Conservation (phyloP, 2,888 invertebrate species). For the Trichopoda pennipes region DNA sequence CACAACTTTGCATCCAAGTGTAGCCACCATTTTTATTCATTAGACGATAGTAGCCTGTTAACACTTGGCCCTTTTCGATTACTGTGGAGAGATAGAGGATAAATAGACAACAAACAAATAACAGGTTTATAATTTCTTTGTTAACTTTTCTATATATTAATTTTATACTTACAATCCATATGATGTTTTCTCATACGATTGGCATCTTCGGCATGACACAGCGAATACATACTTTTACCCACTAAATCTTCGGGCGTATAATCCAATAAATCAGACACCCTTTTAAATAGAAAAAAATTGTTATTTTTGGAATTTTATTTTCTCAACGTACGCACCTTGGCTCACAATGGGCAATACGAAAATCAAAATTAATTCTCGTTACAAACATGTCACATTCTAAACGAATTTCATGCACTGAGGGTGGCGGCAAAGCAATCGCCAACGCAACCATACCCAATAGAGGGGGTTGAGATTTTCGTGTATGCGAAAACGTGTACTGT, state of each 20-base stretch:
- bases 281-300: constrained; percentile 77
- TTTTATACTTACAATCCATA: constrained; percentile 92
- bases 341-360: constrained; percentile 98
- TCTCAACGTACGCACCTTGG: constrained; percentile 86
- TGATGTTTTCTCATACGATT: constrained; percentile 96
- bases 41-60: constrained; percentile 96
- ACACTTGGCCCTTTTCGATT: constrained; percentile 97
- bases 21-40: constrained; percentile 98
- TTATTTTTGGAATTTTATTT: not conserved
- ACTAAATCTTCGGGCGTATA: constrained; percentile 96
- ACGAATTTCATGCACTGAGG: constrained; percentile 97
- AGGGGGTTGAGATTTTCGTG: constrained; percentile 92
- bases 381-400: constrained; percentile 98
- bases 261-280: constrained; percentile 95
- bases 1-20: constrained; percentile 98
- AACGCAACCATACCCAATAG: constrained; percentile 96
- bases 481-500: constrained; percentile 95
- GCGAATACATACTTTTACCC: constrained; percentile 94
- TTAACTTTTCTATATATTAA: too few relatives aligned
- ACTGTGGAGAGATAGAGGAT: constrained; percentile 84
- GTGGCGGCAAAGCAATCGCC: constrained; percentile 97
- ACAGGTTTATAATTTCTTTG: not conserved
- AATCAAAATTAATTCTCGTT: constrained; percentile 96
- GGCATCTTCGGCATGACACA: constrained; percentile 98
- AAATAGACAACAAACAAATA: not conserved